Evolutionary conservation across 2,797 vertebrate species (phyloP).

Genomic region (Lacerta bilineata): DNA sequence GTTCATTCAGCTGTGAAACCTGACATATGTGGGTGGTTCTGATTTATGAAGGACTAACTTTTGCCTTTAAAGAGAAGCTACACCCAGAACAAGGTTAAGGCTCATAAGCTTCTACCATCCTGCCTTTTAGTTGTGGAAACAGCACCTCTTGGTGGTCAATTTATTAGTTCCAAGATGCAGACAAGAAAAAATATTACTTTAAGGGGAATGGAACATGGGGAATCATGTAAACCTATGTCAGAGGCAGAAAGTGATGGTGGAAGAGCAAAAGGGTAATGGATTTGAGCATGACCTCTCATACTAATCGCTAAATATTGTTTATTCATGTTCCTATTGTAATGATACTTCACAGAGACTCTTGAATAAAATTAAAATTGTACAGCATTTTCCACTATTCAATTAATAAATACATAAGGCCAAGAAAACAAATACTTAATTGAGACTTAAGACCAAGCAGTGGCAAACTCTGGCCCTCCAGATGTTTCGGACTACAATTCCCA

Average conservation of each 20-base stretch:
- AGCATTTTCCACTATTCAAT: too few species aligned
- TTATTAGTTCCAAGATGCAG: background rate
- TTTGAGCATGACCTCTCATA: too few species aligned
- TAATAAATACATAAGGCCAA: too few species aligned
- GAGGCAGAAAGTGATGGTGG: background rate
- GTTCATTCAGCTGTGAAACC: background rate
- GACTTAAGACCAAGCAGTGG: too few species aligned
- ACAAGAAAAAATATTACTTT: background rate
- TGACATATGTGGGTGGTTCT: conserved; percentile 20
- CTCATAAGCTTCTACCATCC: background rate
- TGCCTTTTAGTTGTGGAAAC: background rate
- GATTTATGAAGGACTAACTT: conserved; percentile 7
- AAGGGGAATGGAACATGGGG: background rate
- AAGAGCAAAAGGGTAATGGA: too few species aligned
- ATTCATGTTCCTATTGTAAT: too few species aligned
- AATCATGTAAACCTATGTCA: background rate
- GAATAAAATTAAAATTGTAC: too few species aligned
- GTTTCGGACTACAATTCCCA: too few species aligned
- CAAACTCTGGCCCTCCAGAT: too few species aligned
- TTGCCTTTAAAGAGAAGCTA: background rate
- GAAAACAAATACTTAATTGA: too few species aligned
- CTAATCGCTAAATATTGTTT: too few species aligned
- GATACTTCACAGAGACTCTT: too few species aligned
- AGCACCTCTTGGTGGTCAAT: background rate
- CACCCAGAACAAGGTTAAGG: conserved; percentile 7